A percentile compares a stretch with the other conserved stretches of the same genome.
Evolutionary conservation across 1,140 invertebrate species (phyloP).

Genomic region (Solen grandis): DNA sequence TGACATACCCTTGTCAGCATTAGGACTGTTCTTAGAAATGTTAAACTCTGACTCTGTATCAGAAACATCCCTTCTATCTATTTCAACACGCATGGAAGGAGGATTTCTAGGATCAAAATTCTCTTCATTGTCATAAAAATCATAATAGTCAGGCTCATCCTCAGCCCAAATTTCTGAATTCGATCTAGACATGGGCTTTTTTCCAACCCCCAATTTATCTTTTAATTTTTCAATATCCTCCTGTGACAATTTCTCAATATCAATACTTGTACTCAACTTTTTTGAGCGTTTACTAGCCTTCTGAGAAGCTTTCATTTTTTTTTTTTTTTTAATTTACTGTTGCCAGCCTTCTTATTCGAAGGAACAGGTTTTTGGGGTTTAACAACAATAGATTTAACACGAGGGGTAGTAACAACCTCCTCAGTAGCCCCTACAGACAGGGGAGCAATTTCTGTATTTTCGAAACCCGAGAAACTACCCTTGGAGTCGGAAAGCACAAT

Average conservation of each 20-base stretch:
- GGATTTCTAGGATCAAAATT: no score
- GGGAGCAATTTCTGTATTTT: neutral
- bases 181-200: neutral
- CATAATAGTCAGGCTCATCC: neutral
- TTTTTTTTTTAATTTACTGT: neutral
- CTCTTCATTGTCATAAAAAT: neutral
- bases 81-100: no score
- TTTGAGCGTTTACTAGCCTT: no score
- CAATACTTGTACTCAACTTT: neutral
- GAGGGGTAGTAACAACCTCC: no score
- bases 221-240: no score
- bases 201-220: no score
- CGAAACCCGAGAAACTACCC: neutral
- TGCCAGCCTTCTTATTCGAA: neutral
- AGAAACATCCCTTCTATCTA: no score
- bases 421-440: neutral
- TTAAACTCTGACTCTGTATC: no score
- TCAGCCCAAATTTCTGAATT: neutral
- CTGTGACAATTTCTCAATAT: neutral
- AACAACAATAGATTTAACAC: no score
- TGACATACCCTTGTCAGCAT: no score
- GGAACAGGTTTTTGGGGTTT: neutral
- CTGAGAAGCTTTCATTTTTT: neutral
- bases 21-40: no score
- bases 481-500: no score